Evolutionary conservation across 2,888 invertebrate species (phyloP), one percentile per base, ranked within the genome.

Genomic region (Lycaena phlaeas): DNA sequence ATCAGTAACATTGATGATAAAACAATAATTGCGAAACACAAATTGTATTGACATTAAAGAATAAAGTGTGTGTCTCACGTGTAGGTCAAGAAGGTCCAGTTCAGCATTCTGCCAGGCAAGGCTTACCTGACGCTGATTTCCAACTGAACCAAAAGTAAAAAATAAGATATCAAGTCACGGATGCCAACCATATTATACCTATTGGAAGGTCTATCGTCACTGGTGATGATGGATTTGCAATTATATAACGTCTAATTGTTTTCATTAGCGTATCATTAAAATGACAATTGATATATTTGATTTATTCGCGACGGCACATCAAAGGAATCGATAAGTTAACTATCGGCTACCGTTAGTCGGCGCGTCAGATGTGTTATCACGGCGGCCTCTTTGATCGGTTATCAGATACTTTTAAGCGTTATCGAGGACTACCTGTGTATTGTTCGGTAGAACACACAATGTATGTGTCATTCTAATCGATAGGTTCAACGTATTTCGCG

Each of bases 401-500:
- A 73, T 74, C 70, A 56, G 54, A 59, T 61, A 67, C 66, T 69
- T 68, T 61, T 57, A 58, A 62, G 59, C 61, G n/a, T 61, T 70
- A 67, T 66, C 64, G 56, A 50, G 52, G 64, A 68, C 71, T 70
- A 74, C 73, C 70, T 71, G 70, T 61, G 64, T 57, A 70, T 73
- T 71, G 68, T 73, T 64, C 54, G 56, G 54, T 59, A n/a, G 54
- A 49, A 57, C 52, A 53, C 46, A 59, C 56, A 57, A 52, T 51
- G 57, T 49, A 54, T 60, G 51, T 50, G 54, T 52, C 49, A 45
- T 46, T 56, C 59, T 60, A 58, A 59, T 48, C 47, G 50, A 48
- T 34, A 18, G 12, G 18, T 18, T 34, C 22, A 18, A 34, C 22
- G 34, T 34, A 18, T 34, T 34, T 18, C 18, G 18, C 18, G 34